phyloP scores from a whole-genome alignment of 2,888 invertebrate genomes.

The Luperina nickerlii region DNA sequence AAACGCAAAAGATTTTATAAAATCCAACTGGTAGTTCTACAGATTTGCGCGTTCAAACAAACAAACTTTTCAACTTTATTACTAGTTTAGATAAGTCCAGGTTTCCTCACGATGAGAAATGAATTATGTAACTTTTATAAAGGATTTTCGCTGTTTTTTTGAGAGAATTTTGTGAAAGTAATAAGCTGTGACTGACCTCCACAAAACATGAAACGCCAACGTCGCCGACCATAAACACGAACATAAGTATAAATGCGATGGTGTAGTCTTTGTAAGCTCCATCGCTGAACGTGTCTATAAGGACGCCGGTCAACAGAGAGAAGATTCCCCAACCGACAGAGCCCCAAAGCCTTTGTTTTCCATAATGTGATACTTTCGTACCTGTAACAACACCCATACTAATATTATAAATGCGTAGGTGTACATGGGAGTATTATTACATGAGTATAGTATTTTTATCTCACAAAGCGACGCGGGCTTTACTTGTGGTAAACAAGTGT shows the following conservation, averaged over 20 bases:
- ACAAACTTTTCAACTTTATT: background rate
- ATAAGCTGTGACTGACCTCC: constrained; percentile 82
- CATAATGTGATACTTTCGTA: constrained; percentile 93
- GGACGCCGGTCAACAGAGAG: constrained; percentile 93
- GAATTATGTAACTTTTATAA: background rate
- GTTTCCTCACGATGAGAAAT: too few species aligned
- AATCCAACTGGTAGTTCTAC: background rate
- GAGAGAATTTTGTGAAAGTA: background rate
- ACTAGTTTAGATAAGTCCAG: background rate
- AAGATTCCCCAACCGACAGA: constrained; percentile 96
- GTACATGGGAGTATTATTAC: background rate
- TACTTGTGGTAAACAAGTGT: too few species aligned
- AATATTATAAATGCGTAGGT: background rate
- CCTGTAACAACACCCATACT: constrained; percentile 82
- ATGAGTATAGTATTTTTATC: background rate
- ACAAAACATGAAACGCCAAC: constrained; percentile 92
- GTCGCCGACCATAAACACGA: constrained; percentile 92
- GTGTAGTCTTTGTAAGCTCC: constrained; percentile 93
- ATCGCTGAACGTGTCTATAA: constrained; percentile 94
- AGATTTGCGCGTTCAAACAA: background rate
- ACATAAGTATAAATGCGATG: constrained; percentile 94
- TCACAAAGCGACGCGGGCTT: background rate
- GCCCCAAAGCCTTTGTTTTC: constrained; percentile 96
- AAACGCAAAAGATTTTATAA: background rate
- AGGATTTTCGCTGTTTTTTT: background rate